phyloP scores from a whole-genome alignment of 2,888 invertebrate genomes.

The Tipula confusa region DNA sequence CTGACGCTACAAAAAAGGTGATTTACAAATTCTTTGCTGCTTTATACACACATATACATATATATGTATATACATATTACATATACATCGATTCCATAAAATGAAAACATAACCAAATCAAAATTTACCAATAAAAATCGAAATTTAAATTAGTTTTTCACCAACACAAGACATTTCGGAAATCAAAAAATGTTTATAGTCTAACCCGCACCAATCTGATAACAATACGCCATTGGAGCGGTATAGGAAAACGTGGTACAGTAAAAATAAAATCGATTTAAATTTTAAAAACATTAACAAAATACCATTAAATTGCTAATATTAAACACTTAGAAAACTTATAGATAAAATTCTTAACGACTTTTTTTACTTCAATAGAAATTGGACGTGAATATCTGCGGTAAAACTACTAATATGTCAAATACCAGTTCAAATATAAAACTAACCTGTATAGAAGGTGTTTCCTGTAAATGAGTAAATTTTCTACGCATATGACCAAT shows the following conservation, averaged over 20 bases:
- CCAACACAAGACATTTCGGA: not conserved
- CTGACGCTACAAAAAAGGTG: not conserved
- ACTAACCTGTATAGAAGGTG: too few relatives aligned
- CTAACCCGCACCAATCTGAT: not conserved
- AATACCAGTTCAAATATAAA: too few relatives aligned
- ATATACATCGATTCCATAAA: not conserved
- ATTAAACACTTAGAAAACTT: not conserved
- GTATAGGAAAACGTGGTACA: not conserved
- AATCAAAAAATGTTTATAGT: not conserved
- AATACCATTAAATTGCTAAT: not conserved
- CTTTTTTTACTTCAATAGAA: too few relatives aligned
- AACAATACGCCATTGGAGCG: not conserved
- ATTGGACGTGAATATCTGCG: too few relatives aligned
- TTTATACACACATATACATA: not conserved
- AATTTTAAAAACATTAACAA: not conserved
- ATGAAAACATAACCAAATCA: not conserved
- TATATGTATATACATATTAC: not conserved
- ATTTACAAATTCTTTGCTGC: not conserved
- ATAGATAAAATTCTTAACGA: not conserved
- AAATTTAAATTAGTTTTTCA: constrained; percentile 15
- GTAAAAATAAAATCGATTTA: not conserved
- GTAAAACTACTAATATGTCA: too few relatives aligned
- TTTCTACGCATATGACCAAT: too few relatives aligned
- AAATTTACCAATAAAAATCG: not conserved
- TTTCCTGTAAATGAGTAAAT: too few relatives aligned